Conservation (phyloP, 2,888 invertebrate species). For the Brachypterus glaber region DNA sequence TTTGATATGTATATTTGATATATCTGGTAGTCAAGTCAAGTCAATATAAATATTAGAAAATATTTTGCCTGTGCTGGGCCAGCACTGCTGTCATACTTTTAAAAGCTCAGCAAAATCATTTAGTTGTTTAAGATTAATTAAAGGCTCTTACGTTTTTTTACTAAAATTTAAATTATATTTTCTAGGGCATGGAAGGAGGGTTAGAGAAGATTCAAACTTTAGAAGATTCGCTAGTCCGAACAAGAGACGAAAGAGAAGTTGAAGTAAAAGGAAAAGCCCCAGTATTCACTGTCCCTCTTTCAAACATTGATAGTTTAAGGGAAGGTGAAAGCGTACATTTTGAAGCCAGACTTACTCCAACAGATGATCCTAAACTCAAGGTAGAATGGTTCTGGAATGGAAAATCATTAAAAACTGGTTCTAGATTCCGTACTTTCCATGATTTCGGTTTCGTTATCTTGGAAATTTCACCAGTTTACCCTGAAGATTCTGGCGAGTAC, state of each 20-base stretch:
- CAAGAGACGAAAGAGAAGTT: constrained; percentile 59
- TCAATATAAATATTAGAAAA: too few relatives aligned
- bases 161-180: constrained; percentile 9
- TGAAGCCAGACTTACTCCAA: constrained; percentile 80
- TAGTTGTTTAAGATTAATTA: too few relatives aligned
- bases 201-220: constrained; percentile 86
- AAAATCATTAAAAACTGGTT: constrained; percentile 77
- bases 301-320: constrained; percentile 75
- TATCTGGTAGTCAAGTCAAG: too few relatives aligned
- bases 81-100: too few relatives aligned
- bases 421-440: constrained; percentile 91
- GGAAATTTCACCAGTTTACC: constrained; percentile 94
- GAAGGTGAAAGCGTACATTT: constrained; percentile 90
- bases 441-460: constrained; percentile 97
- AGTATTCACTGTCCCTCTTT: constrained; percentile 79
- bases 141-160: constrained; percentile 4
- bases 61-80: too few relatives aligned
- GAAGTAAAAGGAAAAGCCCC: constrained; percentile 79
- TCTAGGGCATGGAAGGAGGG: constrained; percentile 86
- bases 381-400: constrained; percentile 95
- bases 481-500: constrained; percentile 91
- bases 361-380: constrained; percentile 81
- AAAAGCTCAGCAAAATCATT: too few relatives aligned
- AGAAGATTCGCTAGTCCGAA: constrained; percentile 79
- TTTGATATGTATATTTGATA: too few relatives aligned